Base-by-base conservation (phyloP, 2,888 invertebrate species). In the Troides aeacus region DNA sequence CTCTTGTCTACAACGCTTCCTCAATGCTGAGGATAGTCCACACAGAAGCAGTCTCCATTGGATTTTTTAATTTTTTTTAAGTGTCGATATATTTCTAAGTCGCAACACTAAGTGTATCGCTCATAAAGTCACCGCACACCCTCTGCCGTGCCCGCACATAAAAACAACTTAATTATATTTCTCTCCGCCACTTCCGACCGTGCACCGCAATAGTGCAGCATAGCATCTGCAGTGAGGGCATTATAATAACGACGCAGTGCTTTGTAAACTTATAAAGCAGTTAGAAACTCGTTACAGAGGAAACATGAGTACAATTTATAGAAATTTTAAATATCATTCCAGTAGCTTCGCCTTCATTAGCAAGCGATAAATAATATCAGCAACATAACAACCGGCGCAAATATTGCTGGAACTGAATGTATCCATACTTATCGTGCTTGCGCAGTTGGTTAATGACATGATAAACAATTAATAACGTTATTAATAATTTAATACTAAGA, bases 161-260 rank as follows among this genome's bases (percentile, higher is more conserved):
- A 84, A 87, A 88, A 90, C 83, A 82, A 84, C 86, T 80, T 85
- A 81, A 90, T 90, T 90, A 89, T 85, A 84, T 84, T 84, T 84
- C 83, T 82, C 81, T 78, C 77, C 71, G n/a, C 70, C 71, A 74
- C 78, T 75, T 77, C 71, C 15, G 23, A 60, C 10, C 30, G 17
- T 36, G 73, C 72, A 56, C 66, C 71, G 59, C 72, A 71, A 70
- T 64, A 68, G 66, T 70, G 72, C 74, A 73, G 71, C 68, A 66
- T 72, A 74, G 75, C 75, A 73, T 73, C 71, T 71, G 71, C 73
- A 72, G 60, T 67, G 59, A 73, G 70, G 72, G 73, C 71, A 71
- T 73, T 70, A 74, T 74, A 72, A 71, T 76, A 71, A 72, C 74
- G 71, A 74, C 71, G 73, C 72, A 66, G 64, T 39, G 60, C 70